Conservation (phyloP, 2,797 vertebrate species). For the Sebastes wilsoni region DNA sequence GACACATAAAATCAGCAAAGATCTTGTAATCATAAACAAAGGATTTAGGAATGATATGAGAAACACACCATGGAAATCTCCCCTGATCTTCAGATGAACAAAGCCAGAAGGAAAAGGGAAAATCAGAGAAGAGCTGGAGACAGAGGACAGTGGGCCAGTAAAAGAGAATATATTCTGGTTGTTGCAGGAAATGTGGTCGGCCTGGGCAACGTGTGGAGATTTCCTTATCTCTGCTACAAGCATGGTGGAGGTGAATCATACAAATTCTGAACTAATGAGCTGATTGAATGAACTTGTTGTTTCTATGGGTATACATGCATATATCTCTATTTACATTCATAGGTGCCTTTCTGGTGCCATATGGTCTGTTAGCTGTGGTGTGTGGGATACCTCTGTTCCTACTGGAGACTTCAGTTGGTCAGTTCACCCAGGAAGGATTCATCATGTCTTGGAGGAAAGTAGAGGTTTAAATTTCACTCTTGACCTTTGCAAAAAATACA, state of each 20-base stretch:
- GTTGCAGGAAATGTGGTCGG: conserved; percentile 68
- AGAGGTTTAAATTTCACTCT: too few relatives aligned
- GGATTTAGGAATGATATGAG: too few relatives aligned
- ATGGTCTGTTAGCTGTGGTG: conserved; percentile 56
- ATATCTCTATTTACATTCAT: background rate
- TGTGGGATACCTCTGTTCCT: conserved; percentile 74
- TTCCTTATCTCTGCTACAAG: conserved; percentile 75
- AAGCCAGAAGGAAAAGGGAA: too few relatives aligned
- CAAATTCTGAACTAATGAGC: background rate
- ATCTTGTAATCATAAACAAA: too few relatives aligned
- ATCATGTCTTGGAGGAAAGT: too few relatives aligned
- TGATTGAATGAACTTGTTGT: background rate
- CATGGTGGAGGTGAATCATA: conserved; percentile 61
- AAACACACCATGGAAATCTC: too few relatives aligned
- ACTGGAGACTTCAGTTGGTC: conserved; percentile 66
- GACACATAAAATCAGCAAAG: too few relatives aligned
- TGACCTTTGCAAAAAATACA: too few relatives aligned
- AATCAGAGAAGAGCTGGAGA: background rate
- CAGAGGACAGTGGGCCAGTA: conserved; percentile 58
- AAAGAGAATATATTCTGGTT: conserved; percentile 67
- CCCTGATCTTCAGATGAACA: too few relatives aligned
- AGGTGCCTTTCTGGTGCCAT: conserved; percentile 74
- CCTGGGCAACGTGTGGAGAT: conserved; percentile 75
- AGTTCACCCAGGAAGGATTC: conserved; percentile 70
- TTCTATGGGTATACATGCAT: background rate